phyloP scores from a whole-genome alignment of 1,140 invertebrate genomes.

The Lucilia cuprina region DNA sequence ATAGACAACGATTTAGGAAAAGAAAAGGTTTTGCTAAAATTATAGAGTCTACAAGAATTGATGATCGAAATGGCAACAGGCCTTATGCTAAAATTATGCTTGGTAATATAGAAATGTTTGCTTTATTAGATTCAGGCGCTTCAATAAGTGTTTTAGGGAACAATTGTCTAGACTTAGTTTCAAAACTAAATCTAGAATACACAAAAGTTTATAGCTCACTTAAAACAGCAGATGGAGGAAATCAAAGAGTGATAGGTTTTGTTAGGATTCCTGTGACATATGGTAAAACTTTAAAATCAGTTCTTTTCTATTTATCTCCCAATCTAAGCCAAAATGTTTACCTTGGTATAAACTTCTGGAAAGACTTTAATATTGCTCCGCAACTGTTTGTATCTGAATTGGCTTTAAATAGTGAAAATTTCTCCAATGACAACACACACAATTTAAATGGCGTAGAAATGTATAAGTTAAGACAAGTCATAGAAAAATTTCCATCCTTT shows the following conservation, averaged over 20 bases:
- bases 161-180: neutral
- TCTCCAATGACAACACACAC: neutral
- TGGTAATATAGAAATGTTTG: neutral
- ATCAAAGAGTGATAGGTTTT: neutral
- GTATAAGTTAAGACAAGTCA: neutral
- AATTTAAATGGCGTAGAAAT: neutral
- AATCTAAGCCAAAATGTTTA: neutral
- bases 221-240: constrained; percentile 33
- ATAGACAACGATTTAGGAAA: neutral
- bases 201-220: neutral
- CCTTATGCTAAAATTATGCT: neutral
- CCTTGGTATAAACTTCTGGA: neutral
- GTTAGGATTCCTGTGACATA: neutral
- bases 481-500: constrained; percentile 38
- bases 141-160: constrained; percentile 19
- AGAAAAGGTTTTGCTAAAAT: neutral
- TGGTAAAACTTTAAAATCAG: neutral
- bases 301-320: constrained; percentile 5
- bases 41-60: neutral
- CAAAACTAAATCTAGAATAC: neutral
- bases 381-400: neutral
- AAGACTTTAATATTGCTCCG: constrained; percentile 24
- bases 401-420: neutral
- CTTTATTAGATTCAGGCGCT: constrained; percentile 24
- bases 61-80: neutral